These are phyloP conservation scores for Formicarius rufipectus DNA, from an alignment of 2,113 vertebrate genomes.

Conservation along the genomic window DNA sequence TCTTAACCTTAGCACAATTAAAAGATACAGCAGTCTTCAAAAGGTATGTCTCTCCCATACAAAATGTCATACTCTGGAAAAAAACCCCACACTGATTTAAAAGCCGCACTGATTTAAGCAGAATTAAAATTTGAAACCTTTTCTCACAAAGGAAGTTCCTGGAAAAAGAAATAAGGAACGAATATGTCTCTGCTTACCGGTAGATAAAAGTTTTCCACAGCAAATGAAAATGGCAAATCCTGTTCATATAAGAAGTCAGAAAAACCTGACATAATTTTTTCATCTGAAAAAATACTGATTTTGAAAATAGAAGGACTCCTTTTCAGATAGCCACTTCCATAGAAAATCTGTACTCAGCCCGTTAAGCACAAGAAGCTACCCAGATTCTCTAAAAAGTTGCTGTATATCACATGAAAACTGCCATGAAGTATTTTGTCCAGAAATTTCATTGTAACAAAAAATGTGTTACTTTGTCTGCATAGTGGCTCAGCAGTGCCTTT, in stretches of 20 bases:
- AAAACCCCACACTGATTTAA: too few relatives aligned
- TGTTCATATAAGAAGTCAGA: neutral
- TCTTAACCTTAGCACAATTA: neutral
- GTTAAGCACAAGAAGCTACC: neutral
- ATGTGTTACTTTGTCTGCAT: neutral
- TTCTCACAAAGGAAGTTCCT: neutral
- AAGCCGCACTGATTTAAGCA: neutral
- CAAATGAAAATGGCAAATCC: neutral
- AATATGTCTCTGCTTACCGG: neutral
- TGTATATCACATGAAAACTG: neutral
- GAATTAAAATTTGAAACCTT: neutral
- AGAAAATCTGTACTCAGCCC: neutral
- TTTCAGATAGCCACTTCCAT: neutral
- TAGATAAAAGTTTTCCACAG: neutral
- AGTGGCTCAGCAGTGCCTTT: neutral
- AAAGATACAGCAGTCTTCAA: neutral
- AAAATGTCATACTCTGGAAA: neutral
- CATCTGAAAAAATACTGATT: neutral
- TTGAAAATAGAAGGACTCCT: neutral
- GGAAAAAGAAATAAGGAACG: neutral
- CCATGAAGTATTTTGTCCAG: neutral
- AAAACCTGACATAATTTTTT: neutral
- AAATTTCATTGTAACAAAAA: neutral
- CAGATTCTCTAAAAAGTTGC: neutral
- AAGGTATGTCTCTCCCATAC: neutral